These are phyloP conservation scores for Craniophora ligustri DNA, from an alignment of 2,888 invertebrate genomes.

Conservation along the genomic window DNA sequence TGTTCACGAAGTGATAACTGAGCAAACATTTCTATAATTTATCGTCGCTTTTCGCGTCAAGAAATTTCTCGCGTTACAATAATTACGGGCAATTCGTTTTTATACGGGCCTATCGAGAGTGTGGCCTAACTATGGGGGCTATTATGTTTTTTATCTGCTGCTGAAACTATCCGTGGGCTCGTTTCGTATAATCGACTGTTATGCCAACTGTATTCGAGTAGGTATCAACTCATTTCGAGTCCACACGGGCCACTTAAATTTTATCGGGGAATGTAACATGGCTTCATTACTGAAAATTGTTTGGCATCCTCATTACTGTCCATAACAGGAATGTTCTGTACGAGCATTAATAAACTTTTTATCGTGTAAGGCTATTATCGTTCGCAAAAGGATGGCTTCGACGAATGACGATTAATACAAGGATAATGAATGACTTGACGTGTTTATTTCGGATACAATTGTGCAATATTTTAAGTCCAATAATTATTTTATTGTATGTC, in stretches of 20 bases:
- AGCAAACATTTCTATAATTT: conserved; percentile 47
- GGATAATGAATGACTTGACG: conserved; percentile 22
- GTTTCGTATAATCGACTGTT: conserved; percentile 42
- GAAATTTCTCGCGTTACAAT: conserved; percentile 35
- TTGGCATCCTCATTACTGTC: conserved; percentile 54
- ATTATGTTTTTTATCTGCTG: conserved; percentile 43
- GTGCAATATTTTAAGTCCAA: conserved; percentile 8
- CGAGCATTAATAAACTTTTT: conserved; percentile 53
- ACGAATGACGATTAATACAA: conserved; percentile 37
- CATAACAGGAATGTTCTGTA: conserved; percentile 47
- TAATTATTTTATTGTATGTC: too few relatives aligned
- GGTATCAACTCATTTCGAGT: conserved; percentile 57
- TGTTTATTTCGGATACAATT: conserved; percentile 17
- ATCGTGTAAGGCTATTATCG: conserved; percentile 34
- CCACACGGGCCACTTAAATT: conserved; percentile 67
- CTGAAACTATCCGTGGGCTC: conserved; percentile 24
- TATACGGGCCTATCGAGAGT: conserved; percentile 23
- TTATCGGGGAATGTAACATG: conserved; percentile 64
- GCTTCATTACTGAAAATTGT: conserved; percentile 66
- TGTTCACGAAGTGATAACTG: conserved; percentile 39
- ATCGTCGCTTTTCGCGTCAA: conserved; percentile 39
- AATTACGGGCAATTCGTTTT: conserved; percentile 42
- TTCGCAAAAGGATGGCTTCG: conserved; percentile 37
- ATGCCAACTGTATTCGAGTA: conserved; percentile 40
- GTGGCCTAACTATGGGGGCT: conserved; percentile 10